These are phyloP conservation scores for Poecile montanus DNA, from an alignment of 2,797 vertebrate genomes.

Conservation along the genomic window DNA sequence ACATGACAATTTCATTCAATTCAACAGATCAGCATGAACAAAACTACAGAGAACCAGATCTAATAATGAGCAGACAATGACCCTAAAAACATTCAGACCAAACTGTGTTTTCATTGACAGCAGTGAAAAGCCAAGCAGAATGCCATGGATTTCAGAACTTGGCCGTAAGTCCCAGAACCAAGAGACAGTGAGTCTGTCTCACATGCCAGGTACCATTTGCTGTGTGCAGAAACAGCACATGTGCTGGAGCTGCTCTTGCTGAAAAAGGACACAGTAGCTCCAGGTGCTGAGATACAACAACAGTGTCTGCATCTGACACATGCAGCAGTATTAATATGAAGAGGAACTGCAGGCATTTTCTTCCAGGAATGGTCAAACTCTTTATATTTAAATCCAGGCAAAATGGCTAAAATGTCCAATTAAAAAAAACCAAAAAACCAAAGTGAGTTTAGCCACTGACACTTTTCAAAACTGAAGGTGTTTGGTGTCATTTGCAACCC, in stretches of 20 bases:
- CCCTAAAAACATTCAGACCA: neutral
- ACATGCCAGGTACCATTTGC: neutral
- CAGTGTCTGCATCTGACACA: neutral
- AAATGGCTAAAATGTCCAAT: neutral
- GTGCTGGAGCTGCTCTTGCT: constrained; percentile 3
- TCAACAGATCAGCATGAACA: neutral
- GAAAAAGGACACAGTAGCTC: neutral
- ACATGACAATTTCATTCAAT: neutral
- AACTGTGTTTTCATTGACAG: neutral
- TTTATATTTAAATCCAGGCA: neutral
- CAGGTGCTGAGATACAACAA: neutral
- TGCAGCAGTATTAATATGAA: neutral
- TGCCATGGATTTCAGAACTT: neutral
- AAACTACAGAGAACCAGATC: neutral
- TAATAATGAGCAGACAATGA: neutral
- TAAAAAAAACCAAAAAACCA: neutral
- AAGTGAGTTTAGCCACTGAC: neutral
- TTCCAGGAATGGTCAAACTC: neutral
- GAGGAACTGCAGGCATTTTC: neutral
- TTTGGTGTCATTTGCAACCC: neutral
- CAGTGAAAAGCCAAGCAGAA: neutral
- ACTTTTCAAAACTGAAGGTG: neutral
- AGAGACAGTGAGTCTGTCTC: neutral
- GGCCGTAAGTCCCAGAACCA: neutral
- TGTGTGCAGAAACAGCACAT: neutral